Base-by-base conservation (phyloP, 35 echinoderm and acorn worm genomes). In the Amphiura filiformis region DNA sequence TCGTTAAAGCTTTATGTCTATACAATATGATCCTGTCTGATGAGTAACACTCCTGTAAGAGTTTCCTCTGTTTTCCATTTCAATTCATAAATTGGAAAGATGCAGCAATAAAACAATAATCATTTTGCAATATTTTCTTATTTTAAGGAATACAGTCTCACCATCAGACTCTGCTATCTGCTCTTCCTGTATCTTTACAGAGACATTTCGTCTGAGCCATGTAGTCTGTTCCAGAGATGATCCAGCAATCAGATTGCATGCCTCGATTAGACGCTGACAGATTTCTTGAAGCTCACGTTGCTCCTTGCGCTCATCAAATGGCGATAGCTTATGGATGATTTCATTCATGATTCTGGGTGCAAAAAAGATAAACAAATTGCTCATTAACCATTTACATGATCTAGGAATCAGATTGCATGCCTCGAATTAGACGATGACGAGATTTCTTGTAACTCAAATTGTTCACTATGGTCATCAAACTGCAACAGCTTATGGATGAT, bases 211-310 rank as follows among this genome's bases (percentile, higher is more conserved):
- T 49, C 96, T 80, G 0, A 98, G 92, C 96, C 96, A 98, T 17
- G 92, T 98, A 35, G 96, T 94, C 80, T 94, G 96, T 85, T 94
- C 96, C 61, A 98, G 90, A 23, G 92, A 94, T 34, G 96, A 98
- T 5, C 96, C 96, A 33, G 96, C 96, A 18, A 98, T 98, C 81
- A 87, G 76, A 70, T 98, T 94, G 61, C 89, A 92, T 35, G 92
- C 92, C 78, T 98, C 96, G 12, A 98, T 77, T 3, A 92, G 90
- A 39, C 91, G 91, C 76, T 94, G 92, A 32, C 89, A 88, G 0
- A 98, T 92, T 65, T 98, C 96, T 78, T 98, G 96, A 0, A 94
- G 76, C 28, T 94, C 92, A 41, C 84, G 75, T 39, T 92, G 89
- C 42, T 94, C 89, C 84, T 98, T 98, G 0, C 96, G 86, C 44